Evolutionary conservation across 2,797 vertebrate species (phyloP), one percentile per base, ranked within the genome.

Genomic region (Atherinosoma microstoma): DNA sequence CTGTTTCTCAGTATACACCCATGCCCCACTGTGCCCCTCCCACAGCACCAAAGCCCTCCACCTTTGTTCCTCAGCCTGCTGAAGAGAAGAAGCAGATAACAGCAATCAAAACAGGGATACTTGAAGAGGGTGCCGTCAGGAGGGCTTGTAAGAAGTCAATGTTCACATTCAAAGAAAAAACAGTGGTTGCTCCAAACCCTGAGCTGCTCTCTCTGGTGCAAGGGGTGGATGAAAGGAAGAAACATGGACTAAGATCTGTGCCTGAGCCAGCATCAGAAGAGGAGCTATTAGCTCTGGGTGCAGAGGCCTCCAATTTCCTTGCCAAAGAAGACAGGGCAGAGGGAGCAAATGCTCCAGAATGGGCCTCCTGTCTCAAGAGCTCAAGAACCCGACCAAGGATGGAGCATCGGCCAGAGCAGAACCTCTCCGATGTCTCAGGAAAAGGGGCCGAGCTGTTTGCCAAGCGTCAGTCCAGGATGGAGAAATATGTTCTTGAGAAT

Each of bases 101-200:
- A 15, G 83, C 89, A 38, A 88, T 84, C 36, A 97, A 97, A 92
- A 96, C 96, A 0, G 98, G 97, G 67, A 94, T 99, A 79, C 91
- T 99, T 63, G 96, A 99, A 53, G 96, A 98, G 47, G 94, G 95
- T 0, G 90, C 93, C 4, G 90, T 90, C 13, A 95, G 89, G 13
- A 88, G 96, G 70, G 84, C 83, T 5, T 84, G 75, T 78, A 95
- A 92, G 45, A 99, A 98, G 79, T 93, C 97, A 32, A 99, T 99
- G 98, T 99, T 99, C 94, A 99, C 98, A 0, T 99, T 99, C 1
- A 96, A 98, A 42, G 97, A 99, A 91, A 98, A 98, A 85, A 93
- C 94, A 0, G 96, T 97, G 73, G 83, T 98, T 58, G 90, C 96
- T 40, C 98, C 98, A 0, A 99, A 99, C 83, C 98, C 98, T 0